These are phyloP conservation scores for Chitala chitala DNA, from an alignment of 2,113 vertebrate species.

Conservation along the genomic window DNA sequence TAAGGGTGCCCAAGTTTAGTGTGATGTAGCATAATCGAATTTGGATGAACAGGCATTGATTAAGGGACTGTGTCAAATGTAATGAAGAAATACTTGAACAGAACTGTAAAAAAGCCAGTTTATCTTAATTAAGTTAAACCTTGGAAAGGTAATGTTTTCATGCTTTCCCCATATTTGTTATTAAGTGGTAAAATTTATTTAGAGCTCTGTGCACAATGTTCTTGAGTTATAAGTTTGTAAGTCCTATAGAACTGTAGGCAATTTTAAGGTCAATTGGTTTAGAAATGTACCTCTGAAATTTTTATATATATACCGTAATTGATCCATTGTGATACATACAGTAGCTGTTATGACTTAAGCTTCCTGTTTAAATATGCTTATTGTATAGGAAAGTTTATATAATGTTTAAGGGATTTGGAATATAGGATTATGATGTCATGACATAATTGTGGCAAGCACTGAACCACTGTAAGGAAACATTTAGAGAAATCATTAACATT, in stretches of 20 bases:
- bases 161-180: too few relatives aligned
- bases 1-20: neutral
- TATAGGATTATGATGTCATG: neutral
- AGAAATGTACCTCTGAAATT: neutral
- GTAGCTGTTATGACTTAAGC: too few relatives aligned
- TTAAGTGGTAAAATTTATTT: too few relatives aligned
- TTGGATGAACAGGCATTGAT: neutral
- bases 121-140: too few relatives aligned
- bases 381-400: neutral
- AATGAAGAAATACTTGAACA: neutral
- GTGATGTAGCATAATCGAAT: neutral
- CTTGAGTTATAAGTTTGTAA: neutral
- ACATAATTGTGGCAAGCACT: neutral
- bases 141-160: too few relatives aligned
- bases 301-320: neutral
- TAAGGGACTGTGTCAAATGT: neutral
- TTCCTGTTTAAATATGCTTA: neutral
- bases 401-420: neutral
- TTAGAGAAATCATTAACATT: conserved; percentile 35
- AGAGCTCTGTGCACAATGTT: neutral
- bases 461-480: too few relatives aligned
- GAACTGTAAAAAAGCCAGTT: conserved; percentile 10
- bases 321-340: neutral
- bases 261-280: neutral
- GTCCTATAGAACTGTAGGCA: neutral